Evolutionary conservation across 1,140 invertebrate species (phyloP), one percentile per base, ranked within the genome.

Genomic region (Hycleus cichorii): DNA sequence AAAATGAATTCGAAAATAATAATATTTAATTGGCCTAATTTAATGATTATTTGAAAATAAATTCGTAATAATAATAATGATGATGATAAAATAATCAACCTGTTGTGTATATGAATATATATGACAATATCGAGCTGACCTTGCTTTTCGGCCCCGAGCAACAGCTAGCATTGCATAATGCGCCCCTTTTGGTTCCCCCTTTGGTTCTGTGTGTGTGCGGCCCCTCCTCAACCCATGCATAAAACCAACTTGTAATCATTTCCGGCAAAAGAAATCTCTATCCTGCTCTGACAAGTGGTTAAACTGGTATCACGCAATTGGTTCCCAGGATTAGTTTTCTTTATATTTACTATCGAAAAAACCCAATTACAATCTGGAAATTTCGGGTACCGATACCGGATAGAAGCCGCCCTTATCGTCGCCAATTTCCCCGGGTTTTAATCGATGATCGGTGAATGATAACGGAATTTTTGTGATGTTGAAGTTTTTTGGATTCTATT

Each of bases 71-170:
- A 18, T 18, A 18, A 18, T 18, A 18, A 32, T 7, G 3, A 32
- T 7, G 7, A 32, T 4, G 7, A 32, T 5, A 32, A 32, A 32
- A 32, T 5, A 49, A 49, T 32, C 57, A 53, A 58, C 50, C 49
- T 58, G 57, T 52, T 58, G 57, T 58, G 32, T 18, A 18, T 18
- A 18, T 18, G 18, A 7, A 32, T 32, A 32, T 32, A 32, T 32
- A 32, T 32, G 32, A 32, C 32, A 32, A 32, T 32, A 57, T 47
- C 46, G n/a, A 39, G 49, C 45, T 63, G 57, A 59, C 61, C 61
- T 63, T 63, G 57, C 57, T 59, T 63, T 62, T 63, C 57, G 57
- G 57, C 61, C 49, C 49, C 39, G 51, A 51, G 53, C 45, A 45
- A 47, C 44, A 58, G 32, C 53, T 32, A 32, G 44, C 53, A 48